Conservation (phyloP, 2,797 vertebrate species). For the Scyliorhinus canicula region DNA sequence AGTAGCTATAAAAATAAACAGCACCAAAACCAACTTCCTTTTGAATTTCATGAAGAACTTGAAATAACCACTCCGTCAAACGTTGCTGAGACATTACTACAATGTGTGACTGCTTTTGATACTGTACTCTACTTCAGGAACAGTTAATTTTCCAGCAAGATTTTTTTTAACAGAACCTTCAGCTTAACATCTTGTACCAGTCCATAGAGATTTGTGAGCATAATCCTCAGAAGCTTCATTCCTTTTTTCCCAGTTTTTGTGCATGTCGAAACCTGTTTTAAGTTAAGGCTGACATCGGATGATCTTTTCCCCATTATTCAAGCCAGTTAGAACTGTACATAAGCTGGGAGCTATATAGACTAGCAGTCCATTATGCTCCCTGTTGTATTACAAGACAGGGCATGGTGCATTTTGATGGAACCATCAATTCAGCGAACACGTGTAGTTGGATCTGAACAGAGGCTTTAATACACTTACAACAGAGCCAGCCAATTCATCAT, state of each 20-base stretch:
- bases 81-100: too few relatives aligned
- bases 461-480: too few relatives aligned
- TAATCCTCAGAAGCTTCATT: not conserved
- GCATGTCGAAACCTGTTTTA: not conserved
- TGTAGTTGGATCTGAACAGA: too few relatives aligned
- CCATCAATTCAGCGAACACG: too few relatives aligned
- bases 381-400: not conserved
- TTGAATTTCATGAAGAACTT: not conserved
- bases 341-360: not conserved
- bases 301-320: not conserved
- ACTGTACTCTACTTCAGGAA: too few relatives aligned
- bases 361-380: not conserved
- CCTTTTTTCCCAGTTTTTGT: not conserved
- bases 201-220: too few relatives aligned
- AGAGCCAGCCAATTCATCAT: too few relatives aligned
- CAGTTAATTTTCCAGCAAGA: not conserved
- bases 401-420: too few relatives aligned
- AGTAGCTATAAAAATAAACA: not conserved
- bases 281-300: not conserved
- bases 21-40: not conserved
- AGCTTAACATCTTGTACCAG: not conserved
- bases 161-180: not conserved
- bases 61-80: not conserved
- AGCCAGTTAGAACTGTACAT: not conserved
- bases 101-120: not conserved